Conservation (phyloP, 1,140 invertebrate genomes). For the Mylabris phalerata region DNA sequence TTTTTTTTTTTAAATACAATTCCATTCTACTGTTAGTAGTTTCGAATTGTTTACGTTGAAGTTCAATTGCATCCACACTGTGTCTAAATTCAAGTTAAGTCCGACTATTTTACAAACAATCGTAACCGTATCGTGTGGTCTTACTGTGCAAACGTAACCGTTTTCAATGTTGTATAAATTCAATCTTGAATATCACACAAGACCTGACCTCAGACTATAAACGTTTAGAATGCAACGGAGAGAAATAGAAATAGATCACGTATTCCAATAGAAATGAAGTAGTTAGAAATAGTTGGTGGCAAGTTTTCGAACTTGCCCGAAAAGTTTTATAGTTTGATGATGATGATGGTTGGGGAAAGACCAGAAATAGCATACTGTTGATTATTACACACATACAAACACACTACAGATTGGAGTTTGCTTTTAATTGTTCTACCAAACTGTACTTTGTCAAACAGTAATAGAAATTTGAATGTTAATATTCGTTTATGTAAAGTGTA, state of each 20-base stretch:
- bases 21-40: too few species aligned
- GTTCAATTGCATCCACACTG: too few species aligned
- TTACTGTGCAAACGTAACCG: not conserved
- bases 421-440: constrained; percentile 14
- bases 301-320: constrained; percentile 7
- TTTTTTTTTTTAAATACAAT: too few species aligned
- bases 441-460: constrained; percentile 13
- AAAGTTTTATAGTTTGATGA: constrained; percentile 4
- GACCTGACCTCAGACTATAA: constrained; percentile 4
- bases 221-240: too few species aligned
- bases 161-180: constrained; percentile 1
- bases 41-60: too few species aligned
- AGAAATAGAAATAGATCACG: not conserved
- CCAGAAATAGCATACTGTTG: constrained; percentile 8
- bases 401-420: constrained; percentile 2
- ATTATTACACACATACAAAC: constrained; percentile 4
- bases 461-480: constrained; percentile 17
- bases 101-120: constrained; percentile 1
- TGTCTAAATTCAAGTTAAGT: too few species aligned
- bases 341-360: constrained; percentile 5
- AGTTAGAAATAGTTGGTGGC: constrained; percentile 6
- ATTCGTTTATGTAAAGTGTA: constrained; percentile 10
- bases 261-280: constrained; percentile 13
- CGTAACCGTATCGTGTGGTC: constrained; percentile 12
- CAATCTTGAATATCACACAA: constrained; percentile 11